Base-by-base conservation (phyloP, 2,888 invertebrate genomes). In the Dynastes grantii region DNA sequence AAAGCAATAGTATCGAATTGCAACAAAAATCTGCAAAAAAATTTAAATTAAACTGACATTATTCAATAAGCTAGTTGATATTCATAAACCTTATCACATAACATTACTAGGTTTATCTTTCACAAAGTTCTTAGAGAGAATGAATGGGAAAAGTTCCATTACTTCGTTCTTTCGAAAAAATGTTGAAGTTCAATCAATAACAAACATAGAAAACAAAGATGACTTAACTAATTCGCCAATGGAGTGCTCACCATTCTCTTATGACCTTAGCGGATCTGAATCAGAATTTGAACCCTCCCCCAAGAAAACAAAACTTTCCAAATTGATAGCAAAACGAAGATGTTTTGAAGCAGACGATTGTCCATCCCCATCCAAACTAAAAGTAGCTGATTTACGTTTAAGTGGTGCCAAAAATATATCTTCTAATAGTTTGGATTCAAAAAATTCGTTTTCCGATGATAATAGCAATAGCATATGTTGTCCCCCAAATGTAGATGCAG, bases 31-130 rank as follows among this genome's bases (percentile, higher is more conserved):
- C 92, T 1, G 90, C 92, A n/a, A n/a, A n/a, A n/a, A n/a, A n/a
- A n/a, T n/a, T n/a, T n/a, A n/a, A n/a, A n/a, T n/a, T n/a, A n/a
- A n/a, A n/a, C n/a, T n/a, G 94, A 92, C 92, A 85, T 90, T 95
- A 83, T 95, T 95, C 85, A 93, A 93, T 86, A 93, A 94, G 85
- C 91, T 94, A 80, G 93, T 95, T 78, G 92, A 95, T 85, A 90
- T 93, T 82, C 90, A 91, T 40, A 93, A 93, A 89, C 94, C 94
- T 81, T 96, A 95, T 89, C 95, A 95, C 88, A 92, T 96, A 84
- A 95, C 95, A 0, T 89, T 95, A 76, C 90, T 96, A 79, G 96
- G 95, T n/a, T 89, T 95, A 85, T 94, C 95, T 27, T 95, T 95
- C 87, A 94, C 95, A 0, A 95, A 95, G 87, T 95, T 96, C 85